These are phyloP conservation scores for Bombus waltoni DNA, from an alignment of 1,140 invertebrate genomes.

Conservation along the genomic window DNA sequence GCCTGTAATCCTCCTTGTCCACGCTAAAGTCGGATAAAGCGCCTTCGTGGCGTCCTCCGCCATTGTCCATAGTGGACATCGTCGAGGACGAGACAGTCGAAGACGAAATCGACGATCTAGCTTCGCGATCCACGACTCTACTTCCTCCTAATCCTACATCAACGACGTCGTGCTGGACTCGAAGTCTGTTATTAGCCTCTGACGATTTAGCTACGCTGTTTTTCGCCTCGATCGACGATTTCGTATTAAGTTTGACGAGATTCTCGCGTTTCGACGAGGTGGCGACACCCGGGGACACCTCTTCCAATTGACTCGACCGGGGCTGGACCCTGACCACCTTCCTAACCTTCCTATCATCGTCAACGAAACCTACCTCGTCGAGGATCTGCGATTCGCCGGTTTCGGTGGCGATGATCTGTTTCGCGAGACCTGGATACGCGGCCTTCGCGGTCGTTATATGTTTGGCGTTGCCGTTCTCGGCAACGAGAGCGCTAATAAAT, in stretches of 20 bases:
- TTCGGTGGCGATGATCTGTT: slow-evolving; percentile 83
- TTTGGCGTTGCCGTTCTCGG: slow-evolving; percentile 73
- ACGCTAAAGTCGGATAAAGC: slow-evolving; percentile 61
- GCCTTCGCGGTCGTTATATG: slow-evolving; percentile 74
- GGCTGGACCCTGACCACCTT: slow-evolving; percentile 62
- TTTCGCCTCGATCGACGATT: background rate
- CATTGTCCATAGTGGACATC: slow-evolving; percentile 8
- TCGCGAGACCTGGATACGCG: slow-evolving; percentile 82
- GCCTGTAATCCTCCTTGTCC: slow-evolving; percentile 60
- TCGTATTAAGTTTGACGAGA: background rate
- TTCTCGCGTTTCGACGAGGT: slow-evolving; percentile 13
- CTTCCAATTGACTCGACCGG: slow-evolving; percentile 24
- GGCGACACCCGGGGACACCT: slow-evolving; percentile 19
- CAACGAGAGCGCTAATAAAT: slow-evolving; percentile 71
- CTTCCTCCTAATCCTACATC: background rate
- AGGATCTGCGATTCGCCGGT: slow-evolving; percentile 79
- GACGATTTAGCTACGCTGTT: background rate
- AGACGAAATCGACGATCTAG: slow-evolving; percentile 31
- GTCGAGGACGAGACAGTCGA: slow-evolving; percentile 18
- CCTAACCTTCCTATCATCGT: slow-evolving; percentile 45
- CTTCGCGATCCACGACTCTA: slow-evolving; percentile 16
- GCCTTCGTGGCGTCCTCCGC: slow-evolving; percentile 57
- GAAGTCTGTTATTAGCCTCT: background rate
- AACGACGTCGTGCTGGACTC: background rate
- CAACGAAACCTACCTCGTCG: slow-evolving; percentile 81